These are phyloP conservation scores for Alfaro cultratus DNA, from an alignment of 2,797 vertebrate species.

Conservation along the genomic window DNA sequence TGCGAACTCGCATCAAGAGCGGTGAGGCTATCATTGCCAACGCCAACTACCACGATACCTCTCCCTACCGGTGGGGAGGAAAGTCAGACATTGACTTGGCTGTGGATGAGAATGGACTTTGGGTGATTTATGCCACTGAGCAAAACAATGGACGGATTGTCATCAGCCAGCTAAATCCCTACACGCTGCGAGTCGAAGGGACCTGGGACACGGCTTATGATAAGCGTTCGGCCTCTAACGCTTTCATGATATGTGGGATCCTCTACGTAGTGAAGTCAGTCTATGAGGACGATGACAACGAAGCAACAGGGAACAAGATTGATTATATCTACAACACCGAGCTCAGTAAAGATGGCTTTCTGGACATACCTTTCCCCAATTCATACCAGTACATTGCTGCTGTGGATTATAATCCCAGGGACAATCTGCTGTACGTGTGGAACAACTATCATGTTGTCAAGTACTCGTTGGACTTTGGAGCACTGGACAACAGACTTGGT, in stretches of 20 bases:
- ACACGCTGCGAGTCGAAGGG: slow-evolving; percentile 94
- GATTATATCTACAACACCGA: slow-evolving; percentile 99
- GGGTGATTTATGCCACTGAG: slow-evolving; percentile 99
- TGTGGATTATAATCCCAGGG: slow-evolving; percentile 99
- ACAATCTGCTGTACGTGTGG: slow-evolving; percentile 99
- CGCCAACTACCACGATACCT: slow-evolving; percentile 98
- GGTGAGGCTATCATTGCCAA: slow-evolving; percentile 98
- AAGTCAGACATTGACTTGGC: slow-evolving; percentile 98
- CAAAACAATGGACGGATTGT: slow-evolving; percentile 98
- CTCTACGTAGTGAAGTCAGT: slow-evolving; percentile 97
- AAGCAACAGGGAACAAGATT: slow-evolving; percentile 99
- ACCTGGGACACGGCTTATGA: slow-evolving; percentile 98
- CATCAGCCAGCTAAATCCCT: slow-evolving; percentile 97
- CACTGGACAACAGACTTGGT: slow-evolving; percentile 93
- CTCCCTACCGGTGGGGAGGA: slow-evolving; percentile 98
- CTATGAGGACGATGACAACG: slow-evolving; percentile 98
- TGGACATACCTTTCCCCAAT: slow-evolving; percentile 97
- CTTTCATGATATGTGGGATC: slow-evolving; percentile 99
- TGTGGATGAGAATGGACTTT: slow-evolving; percentile 97
- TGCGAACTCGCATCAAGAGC: slow-evolving; percentile 96
- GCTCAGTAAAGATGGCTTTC: slow-evolving; percentile 92
- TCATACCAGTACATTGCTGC: slow-evolving; percentile 99
- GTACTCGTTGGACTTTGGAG: slow-evolving; percentile 96
- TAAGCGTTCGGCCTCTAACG: slow-evolving; percentile 97
- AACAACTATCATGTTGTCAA: slow-evolving; percentile 99